Evolutionary conservation across 2,113 vertebrate species (phyloP).

Genomic region (Ictalurus punctatus): DNA sequence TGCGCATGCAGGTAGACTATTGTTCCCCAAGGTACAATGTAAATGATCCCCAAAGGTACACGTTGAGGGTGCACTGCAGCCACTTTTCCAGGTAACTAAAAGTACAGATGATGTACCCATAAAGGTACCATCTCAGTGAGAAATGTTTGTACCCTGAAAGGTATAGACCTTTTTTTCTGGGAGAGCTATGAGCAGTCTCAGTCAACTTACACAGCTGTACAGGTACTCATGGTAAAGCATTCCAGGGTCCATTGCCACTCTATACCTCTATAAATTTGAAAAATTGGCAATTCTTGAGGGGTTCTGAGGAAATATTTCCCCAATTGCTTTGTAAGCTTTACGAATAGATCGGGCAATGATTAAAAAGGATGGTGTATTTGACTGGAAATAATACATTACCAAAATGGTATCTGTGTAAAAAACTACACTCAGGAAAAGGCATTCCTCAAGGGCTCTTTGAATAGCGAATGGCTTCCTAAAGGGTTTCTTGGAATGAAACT

Average conservation of each 20-base stretch:
- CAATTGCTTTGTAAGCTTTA: neutral
- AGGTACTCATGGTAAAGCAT: neutral
- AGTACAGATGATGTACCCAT: neutral
- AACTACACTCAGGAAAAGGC: neutral
- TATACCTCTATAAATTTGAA: neutral
- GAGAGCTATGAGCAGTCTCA: neutral
- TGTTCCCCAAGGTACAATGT: slow-evolving; percentile 7
- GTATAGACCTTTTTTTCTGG: neutral
- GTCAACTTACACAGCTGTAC: neutral
- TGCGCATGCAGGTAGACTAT: neutral
- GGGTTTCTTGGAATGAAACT: neutral
- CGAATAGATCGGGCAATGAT: neutral
- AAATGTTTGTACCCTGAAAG: slow-evolving; percentile 1
- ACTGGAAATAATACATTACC: neutral
- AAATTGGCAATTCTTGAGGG: neutral
- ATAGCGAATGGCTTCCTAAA: neutral
- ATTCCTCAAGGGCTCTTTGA: neutral
- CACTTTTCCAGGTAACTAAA: neutral
- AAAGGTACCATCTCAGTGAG: neutral
- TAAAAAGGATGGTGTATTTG: neutral
- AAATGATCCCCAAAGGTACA: slow-evolving; percentile 13
- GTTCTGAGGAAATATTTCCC: neutral
- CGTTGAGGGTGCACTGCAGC: neutral
- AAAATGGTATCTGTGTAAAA: neutral
- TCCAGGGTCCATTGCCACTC: neutral